These are phyloP conservation scores for Notocelia uddmanniana DNA, from an alignment of 2,888 invertebrate genomes.

Conservation along the genomic window DNA sequence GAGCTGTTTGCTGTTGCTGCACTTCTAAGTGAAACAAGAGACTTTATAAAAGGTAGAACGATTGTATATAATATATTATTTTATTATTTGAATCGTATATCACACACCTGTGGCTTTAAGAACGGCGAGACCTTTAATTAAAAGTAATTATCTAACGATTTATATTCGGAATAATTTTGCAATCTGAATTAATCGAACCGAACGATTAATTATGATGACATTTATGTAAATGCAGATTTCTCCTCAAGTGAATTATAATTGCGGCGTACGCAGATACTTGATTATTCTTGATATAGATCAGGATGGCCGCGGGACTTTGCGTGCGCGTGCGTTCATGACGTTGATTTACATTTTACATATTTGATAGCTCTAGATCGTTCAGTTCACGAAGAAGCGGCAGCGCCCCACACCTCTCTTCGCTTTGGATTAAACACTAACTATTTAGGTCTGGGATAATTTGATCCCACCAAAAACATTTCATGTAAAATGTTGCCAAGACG, in stretches of 20 bases:
- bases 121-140: slow-evolving; percentile 25
- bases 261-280: slow-evolving; percentile 4
- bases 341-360: slow-evolving; percentile 1
- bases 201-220: slow-evolving; percentile 34
- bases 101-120: not conserved
- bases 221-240: slow-evolving; percentile 32
- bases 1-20: not conserved
- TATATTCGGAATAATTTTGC: slow-evolving; percentile 29
- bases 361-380: not conserved
- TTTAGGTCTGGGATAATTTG: too few relatives aligned
- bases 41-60: not conserved
- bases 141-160: slow-evolving; percentile 23
- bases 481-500: too few relatives aligned
- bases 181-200: slow-evolving; percentile 22
- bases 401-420: not conserved
- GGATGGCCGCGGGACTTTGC: not conserved
- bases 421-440: too few relatives aligned
- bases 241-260: slow-evolving; percentile 16
- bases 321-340: not conserved
- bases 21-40: not conserved
- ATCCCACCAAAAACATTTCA: too few relatives aligned
- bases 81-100: not conserved
- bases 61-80: not conserved
- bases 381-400: not conserved
- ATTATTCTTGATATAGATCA: slow-evolving; percentile 14